These are phyloP conservation scores for Chaitophorus viminalis DNA, from an alignment of 2,888 invertebrate genomes.

Conservation along the genomic window DNA sequence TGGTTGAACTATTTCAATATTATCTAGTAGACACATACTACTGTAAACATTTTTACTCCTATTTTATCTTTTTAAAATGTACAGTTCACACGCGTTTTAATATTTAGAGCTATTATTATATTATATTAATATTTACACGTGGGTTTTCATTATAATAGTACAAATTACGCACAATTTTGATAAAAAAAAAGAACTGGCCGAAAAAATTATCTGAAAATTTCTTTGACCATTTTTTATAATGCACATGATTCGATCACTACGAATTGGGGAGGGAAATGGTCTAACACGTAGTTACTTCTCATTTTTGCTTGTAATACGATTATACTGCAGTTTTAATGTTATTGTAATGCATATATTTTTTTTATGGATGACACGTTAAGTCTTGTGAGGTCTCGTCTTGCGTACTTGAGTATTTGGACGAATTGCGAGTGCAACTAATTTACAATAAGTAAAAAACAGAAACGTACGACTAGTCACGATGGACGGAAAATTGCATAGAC, in stretches of 20 bases:
- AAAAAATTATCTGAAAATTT: background rate
- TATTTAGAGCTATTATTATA: no score
- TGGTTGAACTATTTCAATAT: background rate
- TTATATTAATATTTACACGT: background rate
- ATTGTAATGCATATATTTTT: slow-evolving; percentile 6
- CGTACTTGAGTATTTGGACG: slow-evolving; percentile 14
- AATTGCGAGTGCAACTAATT: slow-evolving; percentile 10
- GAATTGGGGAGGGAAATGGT: background rate
- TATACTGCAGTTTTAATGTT: background rate
- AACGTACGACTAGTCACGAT: background rate
- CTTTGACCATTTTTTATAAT: background rate
- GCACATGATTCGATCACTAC: background rate
- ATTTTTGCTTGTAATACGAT: slow-evolving; percentile 11
- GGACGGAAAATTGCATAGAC: background rate
- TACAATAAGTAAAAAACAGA: slow-evolving; percentile 2
- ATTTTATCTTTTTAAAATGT: background rate
- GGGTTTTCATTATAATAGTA: background rate
- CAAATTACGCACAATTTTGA: background rate
- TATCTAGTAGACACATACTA: background rate
- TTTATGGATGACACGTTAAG: background rate
- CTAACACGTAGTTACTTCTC: background rate
- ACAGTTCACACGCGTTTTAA: background rate
- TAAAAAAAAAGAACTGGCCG: background rate
- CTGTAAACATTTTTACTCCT: background rate
- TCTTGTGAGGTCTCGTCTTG: slow-evolving; percentile 14